A percentile compares a stretch with the other conserved stretches of the same genome.
phyloP scores from a whole-genome alignment of 2,797 vertebrate genomes.

The Manis crassicaudata region DNA sequence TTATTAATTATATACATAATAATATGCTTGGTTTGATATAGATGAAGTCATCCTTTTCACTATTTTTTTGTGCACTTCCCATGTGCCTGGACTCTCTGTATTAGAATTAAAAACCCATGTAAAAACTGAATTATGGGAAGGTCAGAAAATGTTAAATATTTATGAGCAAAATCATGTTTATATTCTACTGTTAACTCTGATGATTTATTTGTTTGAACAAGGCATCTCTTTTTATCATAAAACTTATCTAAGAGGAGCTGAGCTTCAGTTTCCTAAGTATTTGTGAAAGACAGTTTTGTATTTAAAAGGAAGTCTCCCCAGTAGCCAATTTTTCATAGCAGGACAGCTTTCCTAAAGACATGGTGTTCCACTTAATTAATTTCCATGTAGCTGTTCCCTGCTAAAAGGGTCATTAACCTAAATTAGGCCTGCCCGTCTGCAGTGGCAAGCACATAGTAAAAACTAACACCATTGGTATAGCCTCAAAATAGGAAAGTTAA shows the following conservation, averaged over 20 bases:
- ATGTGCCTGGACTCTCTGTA: neutral
- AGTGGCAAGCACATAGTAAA: neutral
- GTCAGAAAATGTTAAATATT: conserved; percentile 31
- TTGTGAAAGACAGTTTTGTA: neutral
- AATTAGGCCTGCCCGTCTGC: neutral
- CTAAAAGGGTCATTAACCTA: neutral
- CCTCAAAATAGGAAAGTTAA: neutral
- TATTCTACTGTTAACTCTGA: neutral
- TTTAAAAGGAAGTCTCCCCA: neutral
- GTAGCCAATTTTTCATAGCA: neutral
- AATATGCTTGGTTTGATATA: neutral
- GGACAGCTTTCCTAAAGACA: neutral
- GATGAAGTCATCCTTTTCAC: conserved; percentile 42
- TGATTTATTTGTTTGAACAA: conserved; percentile 53
- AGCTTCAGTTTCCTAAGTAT: conserved; percentile 39
- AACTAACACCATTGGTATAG: neutral
- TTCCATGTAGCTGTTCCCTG: neutral
- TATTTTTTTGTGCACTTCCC: neutral
- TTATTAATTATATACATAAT: conserved; percentile 48
- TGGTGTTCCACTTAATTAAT: neutral
- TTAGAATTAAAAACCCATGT: conserved; percentile 33
- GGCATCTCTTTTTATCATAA: neutral
- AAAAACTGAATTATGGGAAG: conserved; percentile 15
- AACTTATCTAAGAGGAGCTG: conserved; percentile 12
- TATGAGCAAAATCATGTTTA: conserved; percentile 34